Conservation (phyloP, 2,888 invertebrate species). For the Ophioninae sp. region DNA sequence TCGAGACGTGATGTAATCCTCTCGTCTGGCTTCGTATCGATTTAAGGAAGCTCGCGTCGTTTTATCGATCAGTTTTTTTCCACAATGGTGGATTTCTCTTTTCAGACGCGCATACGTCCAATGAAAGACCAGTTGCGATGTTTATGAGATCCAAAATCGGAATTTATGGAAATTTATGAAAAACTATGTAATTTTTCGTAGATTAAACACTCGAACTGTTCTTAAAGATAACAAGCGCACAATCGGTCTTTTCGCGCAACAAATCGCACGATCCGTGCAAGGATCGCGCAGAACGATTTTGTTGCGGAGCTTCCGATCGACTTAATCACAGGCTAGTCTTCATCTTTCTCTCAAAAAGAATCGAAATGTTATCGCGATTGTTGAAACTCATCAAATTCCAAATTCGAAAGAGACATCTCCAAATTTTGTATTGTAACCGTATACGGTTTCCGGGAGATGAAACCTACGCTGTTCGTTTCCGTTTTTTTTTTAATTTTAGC, state of each 20-base stretch:
- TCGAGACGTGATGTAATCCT: constrained; percentile 71
- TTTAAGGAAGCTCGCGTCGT: background rate
- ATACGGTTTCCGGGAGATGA: background rate
- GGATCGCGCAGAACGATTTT: background rate
- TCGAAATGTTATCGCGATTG: background rate
- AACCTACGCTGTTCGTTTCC: background rate
- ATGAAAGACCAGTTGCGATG: background rate
- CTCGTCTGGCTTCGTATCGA: background rate
- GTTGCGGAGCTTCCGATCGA: constrained; percentile 17
- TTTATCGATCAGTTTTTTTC: background rate
- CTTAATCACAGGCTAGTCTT: constrained; percentile 43
- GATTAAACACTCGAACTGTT: background rate
- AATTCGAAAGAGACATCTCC: background rate
- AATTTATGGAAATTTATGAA: background rate
- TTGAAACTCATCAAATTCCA: background rate
- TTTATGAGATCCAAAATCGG: background rate
- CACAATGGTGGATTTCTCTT: background rate
- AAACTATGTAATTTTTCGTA: background rate
- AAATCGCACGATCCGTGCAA: constrained; percentile 10
- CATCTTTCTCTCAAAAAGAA: constrained; percentile 22
- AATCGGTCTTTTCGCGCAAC: background rate
- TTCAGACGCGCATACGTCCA: background rate
- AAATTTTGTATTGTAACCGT: background rate
- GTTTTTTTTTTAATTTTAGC: background rate
- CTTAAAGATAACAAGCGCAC: background rate